Evolutionary conservation across 1,140 invertebrate genomes (phyloP), one percentile per base, ranked within the genome.

Genomic region (Steinernema khuongi): DNA sequence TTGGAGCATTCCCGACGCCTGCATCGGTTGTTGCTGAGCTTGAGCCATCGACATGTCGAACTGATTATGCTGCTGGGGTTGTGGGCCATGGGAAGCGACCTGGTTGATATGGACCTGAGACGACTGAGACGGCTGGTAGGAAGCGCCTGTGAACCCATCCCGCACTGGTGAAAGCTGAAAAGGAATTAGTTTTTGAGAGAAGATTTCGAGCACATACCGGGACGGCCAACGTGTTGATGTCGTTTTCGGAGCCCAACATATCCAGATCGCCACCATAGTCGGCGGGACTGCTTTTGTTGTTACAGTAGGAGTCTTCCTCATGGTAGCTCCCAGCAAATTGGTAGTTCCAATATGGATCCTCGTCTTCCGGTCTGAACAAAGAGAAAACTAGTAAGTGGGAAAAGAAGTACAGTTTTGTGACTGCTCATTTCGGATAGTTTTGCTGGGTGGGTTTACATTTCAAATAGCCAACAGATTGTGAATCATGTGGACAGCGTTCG

Each of bases 1-100:
- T 41, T 41, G 50, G 14, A n/a, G 50, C 50, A 60, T 60, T 22
- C 7, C 50, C 50, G 50, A 60, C 50, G 50, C 50, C 50, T 60
- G 50, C 50, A 60, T 60, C 50, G 50, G 50, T 60, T 60, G 50
- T 22, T 60, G 50, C 50, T 60, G 50, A 14, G 14, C 14, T 22
- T 60, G 50, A 17, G 14, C 50, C 50, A 60, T 11, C 14, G 36
- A n/a, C 36, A 41, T 41, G 7, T 60, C 50, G 19, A n/a, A 60
- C 50, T 60, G 50, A 26, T 60, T 60, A 14, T 11, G 50, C 50
- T 41, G 36, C 36, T 41, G 36, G 7, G 7, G 36, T 41, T 11
- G 36, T n/a, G 7, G 36, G 7, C n/a, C 7, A 11, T 41, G 36
- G n/a, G n/a, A n/a, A n/a, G n/a, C n/a, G n/a, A n/a, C n/a, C 36